Evolutionary conservation across 2,797 vertebrate genomes (phyloP), one percentile per base, ranked within the genome.

Genomic region (Pteropus rufus): DNA sequence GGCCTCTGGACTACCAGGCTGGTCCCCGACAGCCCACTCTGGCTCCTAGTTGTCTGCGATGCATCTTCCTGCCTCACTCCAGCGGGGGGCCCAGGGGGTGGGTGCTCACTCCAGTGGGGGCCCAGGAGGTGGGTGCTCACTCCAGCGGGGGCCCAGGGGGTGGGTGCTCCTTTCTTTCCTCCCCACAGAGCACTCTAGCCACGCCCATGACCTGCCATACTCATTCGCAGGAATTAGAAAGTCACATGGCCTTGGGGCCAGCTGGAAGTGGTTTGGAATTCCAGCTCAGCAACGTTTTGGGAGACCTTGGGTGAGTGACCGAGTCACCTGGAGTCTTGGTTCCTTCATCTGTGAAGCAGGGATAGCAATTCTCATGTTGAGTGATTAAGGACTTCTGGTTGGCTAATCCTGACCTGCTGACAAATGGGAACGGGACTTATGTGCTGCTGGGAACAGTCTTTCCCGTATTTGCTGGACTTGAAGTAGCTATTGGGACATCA

Each of bases 361-460:
- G 44, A 24, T 44, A 26, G 34, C 26, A 19, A 34, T 19, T 10
- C 52, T 29, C 34, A 3, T 2, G 29, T 2, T 65, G 86, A 58
- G 19, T 34, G 60, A 94, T 8, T 3, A 31, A 31, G 64, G 44
- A 79, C 6, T 41, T 79, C 18, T 56, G 64, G 29, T 72, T 58
- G 72, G n/a, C 72, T 75, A 58, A 79, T 3, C 54, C 11, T 31
- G 81, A 76, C 15, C 91, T 92, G 58, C 10, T 79, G 91, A 91
- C 46, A 67, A 67, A 89, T 7, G 56, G 44, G 26, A 56, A 73
- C 39, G 14, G 12, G 56, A 85, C 31, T 34, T 15, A 49, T 34
- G 44, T 8, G 46, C 86, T 60, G 46, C 58, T 7, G 10, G 84
- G 87, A 82, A 88, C 7, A 16, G 5, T 14, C 49, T 80, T 95